These are phyloP conservation scores for Oncorhynchus nerka DNA, from an alignment of 2,113 vertebrate genomes.

Conservation along the genomic window DNA sequence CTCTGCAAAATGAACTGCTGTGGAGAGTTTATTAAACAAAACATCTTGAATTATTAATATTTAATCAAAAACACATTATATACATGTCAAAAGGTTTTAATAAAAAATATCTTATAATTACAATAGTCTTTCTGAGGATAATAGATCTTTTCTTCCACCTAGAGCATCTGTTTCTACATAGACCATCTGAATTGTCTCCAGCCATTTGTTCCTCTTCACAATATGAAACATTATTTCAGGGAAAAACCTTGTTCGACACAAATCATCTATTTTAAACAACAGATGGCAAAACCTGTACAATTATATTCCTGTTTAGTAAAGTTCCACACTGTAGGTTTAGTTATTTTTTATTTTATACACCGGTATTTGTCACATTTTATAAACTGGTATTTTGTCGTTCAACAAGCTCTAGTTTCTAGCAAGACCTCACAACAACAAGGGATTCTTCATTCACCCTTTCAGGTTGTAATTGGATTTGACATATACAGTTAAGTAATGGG, in stretches of 20 bases:
- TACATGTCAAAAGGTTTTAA: conserved; percentile 96
- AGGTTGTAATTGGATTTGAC: conserved; percentile 17
- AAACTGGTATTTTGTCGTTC: conserved; percentile 15
- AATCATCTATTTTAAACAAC: conserved; percentile 99
- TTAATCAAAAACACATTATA: conserved; percentile 86
- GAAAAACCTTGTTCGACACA: conserved; percentile 86
- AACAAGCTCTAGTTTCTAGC: conserved; percentile 13
- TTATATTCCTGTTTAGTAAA: conserved; percentile 89
- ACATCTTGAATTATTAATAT: conserved; percentile 62
- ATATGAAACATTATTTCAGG: conserved; percentile 91
- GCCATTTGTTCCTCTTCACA: conserved; percentile 88
- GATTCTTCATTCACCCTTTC: conserved; percentile 35
- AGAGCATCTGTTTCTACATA: conserved; percentile 94
- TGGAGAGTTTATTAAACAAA: conserved; percentile 70
- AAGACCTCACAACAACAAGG: conserved; percentile 10
- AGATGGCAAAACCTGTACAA: conserved; percentile 90
- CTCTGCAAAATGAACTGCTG: conserved; percentile 57
- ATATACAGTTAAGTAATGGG: conserved; percentile 17
- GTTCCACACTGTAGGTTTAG: conserved; percentile 84
- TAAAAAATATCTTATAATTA: conserved; percentile 99
- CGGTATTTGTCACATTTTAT: conserved; percentile 44
- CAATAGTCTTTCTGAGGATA: conserved; percentile 99
- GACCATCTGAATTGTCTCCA: conserved; percentile 91
- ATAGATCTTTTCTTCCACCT: conserved; percentile 88
- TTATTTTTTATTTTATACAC: conserved; percentile 68